Evolutionary conservation across 1,140 invertebrate species (phyloP), one percentile per base, ranked within the genome.

Genomic region (Tetranychus cinnabarinus): DNA sequence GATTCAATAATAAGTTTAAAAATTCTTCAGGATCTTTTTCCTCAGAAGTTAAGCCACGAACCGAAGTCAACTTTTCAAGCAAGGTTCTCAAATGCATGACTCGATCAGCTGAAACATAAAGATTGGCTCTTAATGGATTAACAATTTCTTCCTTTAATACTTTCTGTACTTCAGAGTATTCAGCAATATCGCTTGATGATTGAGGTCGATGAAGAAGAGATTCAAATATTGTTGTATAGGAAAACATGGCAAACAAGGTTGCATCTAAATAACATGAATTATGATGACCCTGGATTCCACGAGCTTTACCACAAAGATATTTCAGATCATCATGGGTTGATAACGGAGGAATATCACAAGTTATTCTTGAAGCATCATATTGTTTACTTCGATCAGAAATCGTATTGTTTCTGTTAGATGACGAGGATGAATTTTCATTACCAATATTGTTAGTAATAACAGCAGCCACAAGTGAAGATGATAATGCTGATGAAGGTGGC

Each of bases 181-280:
- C 79, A 6, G 76, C 73, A 63, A 87, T 86, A 72, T 95, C 90
- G 73, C 83, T 76, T 8, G 74, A 67, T 61, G 77, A 78, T 54
- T 77, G 77, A 35, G 81, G 81, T 62, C 87, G 76, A 69, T 88
- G 88, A 45, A 97, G 76, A 54, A 82, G 72, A 37, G 81, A 84
- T 74, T 96, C 92, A 75, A 96, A 96, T 1, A 92, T 88, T 68
- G 83, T 83, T 0, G 87, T 90, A 71, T 91, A 95, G 10, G 90
- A 85, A 72, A 95, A 97, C 91, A 97, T 97, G 31, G 86, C 82
- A 72, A 95, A 95, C 6, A 97, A 75, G 3, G 89, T 95, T 1
- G 91, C 89, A 72, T 97, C 93, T 62, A 97, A 76, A 72, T 97
- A 97, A 72, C 93, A 97, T 0, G 90, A 96, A 76, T 97, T 97